phyloP scores from a whole-genome alignment of 2,113 vertebrate species.

The Triplophysa tibetana region DNA sequence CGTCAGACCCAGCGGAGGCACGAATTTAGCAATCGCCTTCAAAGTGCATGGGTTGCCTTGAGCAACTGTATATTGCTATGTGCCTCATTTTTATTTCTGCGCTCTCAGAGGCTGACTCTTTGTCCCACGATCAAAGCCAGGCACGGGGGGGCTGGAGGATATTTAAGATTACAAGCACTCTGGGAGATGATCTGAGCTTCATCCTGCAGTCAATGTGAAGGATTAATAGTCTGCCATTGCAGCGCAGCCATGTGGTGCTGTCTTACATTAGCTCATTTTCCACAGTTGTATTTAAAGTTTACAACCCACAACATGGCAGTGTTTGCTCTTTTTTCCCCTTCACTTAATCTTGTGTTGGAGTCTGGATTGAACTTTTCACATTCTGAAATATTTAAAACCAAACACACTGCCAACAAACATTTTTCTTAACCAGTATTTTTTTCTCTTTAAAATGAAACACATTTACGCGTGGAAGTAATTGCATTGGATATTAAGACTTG shows the following conservation, averaged over 20 bases:
- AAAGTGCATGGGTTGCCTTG: constrained; percentile 49
- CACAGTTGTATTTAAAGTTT: constrained; percentile 37
- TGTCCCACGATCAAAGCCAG: constrained; percentile 51
- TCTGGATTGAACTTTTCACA: not conserved
- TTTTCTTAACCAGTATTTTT: not conserved
- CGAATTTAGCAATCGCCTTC: constrained; percentile 50
- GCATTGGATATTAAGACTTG: too few relatives aligned
- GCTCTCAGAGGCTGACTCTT: constrained; percentile 46
- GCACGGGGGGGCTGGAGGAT: constrained; percentile 36
- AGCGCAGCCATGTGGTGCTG: constrained; percentile 24
- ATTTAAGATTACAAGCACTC: constrained; percentile 53
- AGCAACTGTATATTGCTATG: constrained; percentile 44
- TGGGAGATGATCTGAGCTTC: constrained; percentile 45
- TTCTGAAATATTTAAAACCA: too few relatives aligned
- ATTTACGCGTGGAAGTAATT: not conserved
- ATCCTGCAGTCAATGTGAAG: constrained; percentile 49
- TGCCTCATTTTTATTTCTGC: constrained; percentile 45
- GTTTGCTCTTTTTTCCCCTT: not conserved
- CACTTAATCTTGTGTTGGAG: constrained; percentile 19
- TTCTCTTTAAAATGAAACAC: not conserved
- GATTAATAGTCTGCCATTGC: constrained; percentile 41
- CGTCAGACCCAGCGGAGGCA: constrained; percentile 35
- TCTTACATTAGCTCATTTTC: constrained; percentile 39
- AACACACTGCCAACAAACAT: too few relatives aligned
- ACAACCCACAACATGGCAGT: constrained; percentile 23